Conservation (phyloP, 2,797 vertebrate genomes). For the Gastrophryne carolinensis region DNA sequence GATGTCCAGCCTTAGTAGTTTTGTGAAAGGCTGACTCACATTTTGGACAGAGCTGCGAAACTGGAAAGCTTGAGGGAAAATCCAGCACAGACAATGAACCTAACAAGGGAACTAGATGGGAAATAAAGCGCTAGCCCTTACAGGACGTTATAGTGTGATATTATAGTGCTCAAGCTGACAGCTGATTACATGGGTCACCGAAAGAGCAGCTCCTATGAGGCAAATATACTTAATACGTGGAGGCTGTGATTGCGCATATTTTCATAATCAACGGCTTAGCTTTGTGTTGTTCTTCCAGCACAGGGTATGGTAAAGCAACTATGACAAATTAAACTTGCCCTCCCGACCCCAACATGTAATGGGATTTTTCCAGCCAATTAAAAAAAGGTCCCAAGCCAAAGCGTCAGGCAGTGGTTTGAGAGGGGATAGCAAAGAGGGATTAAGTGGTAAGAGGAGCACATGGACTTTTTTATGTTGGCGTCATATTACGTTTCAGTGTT, state of each 20-base stretch:
- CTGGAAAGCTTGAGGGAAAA: neutral
- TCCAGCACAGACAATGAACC: neutral
- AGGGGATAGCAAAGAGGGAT: constrained; percentile 63
- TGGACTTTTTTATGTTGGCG: constrained; percentile 55
- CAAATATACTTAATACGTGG: neutral
- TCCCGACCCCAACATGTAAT: constrained; percentile 70
- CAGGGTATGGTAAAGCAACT: constrained; percentile 58
- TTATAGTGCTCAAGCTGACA: constrained; percentile 1
- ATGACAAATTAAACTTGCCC: constrained; percentile 69
- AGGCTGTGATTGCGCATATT: neutral
- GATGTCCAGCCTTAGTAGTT: too few relatives aligned
- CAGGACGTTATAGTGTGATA: neutral
- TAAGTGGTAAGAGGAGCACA: constrained; percentile 65
- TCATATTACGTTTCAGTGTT: neutral
- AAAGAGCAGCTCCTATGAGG: constrained; percentile 1
- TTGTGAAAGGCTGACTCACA: neutral
- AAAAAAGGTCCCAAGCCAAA: constrained; percentile 62
- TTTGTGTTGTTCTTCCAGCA: constrained; percentile 57
- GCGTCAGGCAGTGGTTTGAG: constrained; percentile 63
- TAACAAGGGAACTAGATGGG: neutral
- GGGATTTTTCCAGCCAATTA: constrained; percentile 67
- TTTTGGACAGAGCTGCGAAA: neutral
- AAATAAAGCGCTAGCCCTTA: neutral
- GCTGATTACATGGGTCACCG: constrained; percentile 15
- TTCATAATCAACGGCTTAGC: constrained; percentile 49